Conservation (phyloP, 2,888 invertebrate genomes). For the Tryphoninae sp. region DNA sequence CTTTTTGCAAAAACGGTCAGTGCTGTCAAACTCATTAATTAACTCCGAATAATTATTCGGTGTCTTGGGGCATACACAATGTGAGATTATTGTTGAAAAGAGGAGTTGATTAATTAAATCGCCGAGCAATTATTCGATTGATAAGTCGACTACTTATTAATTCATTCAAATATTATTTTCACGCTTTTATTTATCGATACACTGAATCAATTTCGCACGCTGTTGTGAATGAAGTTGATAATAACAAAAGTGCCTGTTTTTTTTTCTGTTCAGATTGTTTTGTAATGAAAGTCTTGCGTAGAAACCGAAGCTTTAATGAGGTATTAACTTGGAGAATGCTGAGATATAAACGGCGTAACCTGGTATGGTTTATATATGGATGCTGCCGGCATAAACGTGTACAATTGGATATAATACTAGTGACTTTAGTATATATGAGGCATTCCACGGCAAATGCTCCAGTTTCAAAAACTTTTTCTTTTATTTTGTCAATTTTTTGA, state of each 20-base stretch:
- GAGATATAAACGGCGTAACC: not conserved
- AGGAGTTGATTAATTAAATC: not conserved
- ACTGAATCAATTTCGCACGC: not conserved
- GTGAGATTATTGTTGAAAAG: not conserved
- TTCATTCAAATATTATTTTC: not conserved
- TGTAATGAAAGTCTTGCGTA: not conserved
- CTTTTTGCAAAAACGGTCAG: not conserved
- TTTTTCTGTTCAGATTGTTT: not conserved
- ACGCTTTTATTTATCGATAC: no score
- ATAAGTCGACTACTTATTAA: not conserved
- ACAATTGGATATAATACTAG: not conserved
- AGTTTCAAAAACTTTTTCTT: no score
- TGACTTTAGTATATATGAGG: not conserved
- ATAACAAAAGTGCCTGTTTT: not conserved
- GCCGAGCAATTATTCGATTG: not conserved
- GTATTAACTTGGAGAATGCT: conserved; percentile 4
- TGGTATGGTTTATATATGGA: not conserved
- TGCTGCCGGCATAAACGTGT: not conserved
- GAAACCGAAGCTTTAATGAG: not conserved
- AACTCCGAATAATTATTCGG: not conserved
- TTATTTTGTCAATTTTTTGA: no score
- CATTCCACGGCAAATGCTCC: no score
- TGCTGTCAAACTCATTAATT: not conserved
- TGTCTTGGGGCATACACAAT: not conserved
- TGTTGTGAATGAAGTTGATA: not conserved